phyloP scores from a whole-genome alignment of 2,888 invertebrate species.

The Neria commutata region DNA sequence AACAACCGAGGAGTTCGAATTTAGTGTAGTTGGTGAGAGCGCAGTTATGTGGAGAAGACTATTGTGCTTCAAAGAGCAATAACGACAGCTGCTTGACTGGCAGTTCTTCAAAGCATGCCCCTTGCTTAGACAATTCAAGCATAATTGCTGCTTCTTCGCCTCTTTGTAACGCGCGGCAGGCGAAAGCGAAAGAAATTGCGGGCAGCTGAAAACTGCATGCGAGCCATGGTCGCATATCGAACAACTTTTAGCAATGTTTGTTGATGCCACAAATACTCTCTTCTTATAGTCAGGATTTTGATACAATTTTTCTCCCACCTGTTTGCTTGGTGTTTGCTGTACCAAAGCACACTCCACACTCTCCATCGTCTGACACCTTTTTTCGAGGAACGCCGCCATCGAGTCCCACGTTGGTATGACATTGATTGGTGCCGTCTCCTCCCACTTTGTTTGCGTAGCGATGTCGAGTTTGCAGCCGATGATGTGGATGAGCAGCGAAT shows the following conservation, averaged over 20 bases:
- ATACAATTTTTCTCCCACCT: conserved; percentile 18
- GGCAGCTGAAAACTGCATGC: conserved; percentile 14
- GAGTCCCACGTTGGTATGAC: conserved; percentile 20
- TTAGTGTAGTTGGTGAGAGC: too few relatives aligned
- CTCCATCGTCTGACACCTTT: conserved; percentile 18
- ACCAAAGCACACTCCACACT: conserved; percentile 15
- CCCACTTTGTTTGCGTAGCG: conserved; percentile 18
- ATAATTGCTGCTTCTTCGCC: conserved; percentile 14
- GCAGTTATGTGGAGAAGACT: conserved; percentile 20
- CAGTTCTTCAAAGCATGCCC: conserved; percentile 11
- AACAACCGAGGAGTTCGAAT: too few relatives aligned
- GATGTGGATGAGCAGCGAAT: conserved; percentile 21
- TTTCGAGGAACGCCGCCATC: conserved; percentile 18
- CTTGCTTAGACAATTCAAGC: conserved; percentile 16
- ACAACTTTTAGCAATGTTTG: conserved; percentile 14
- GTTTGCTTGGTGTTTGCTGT: conserved; percentile 13
- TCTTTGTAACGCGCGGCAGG: conserved; percentile 16
- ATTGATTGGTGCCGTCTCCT: conserved; percentile 15
- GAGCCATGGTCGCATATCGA: conserved; percentile 10
- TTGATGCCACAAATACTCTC: conserved; percentile 8
- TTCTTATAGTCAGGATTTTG: conserved; percentile 3
- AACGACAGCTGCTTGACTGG: conserved; percentile 10
- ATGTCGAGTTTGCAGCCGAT: conserved; percentile 16
- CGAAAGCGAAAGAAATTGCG: conserved; percentile 5
- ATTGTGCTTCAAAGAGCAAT: conserved; percentile 24